Base-by-base conservation (phyloP, 1,140 invertebrate genomes). In the Scaptomyza pallida region DNA sequence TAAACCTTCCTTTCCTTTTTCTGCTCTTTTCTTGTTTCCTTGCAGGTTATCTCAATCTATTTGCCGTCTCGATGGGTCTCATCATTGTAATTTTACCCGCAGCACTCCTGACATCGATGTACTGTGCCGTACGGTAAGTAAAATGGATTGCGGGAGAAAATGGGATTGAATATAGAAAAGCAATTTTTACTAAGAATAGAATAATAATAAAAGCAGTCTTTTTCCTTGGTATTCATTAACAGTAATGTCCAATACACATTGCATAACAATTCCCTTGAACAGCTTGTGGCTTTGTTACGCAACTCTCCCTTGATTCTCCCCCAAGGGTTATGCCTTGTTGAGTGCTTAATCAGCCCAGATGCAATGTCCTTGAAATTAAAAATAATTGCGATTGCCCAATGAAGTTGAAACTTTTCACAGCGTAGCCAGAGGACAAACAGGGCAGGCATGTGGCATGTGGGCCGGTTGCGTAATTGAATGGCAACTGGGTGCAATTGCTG, bases 101-200 rank as follows among this genome's bases (percentile, higher is more conserved):
- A 10, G 79, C 75, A 1, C 52, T 90, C 3, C 45, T 90, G 23
- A 61, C 79, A 5, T 78, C 79, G 19, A 78, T 90, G 82, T 82
- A 79, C 56, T 88, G 86, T n/a, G 81, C 78, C 23, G 56, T 90
- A 9, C 75, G 83, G 89, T 90, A 69, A 81, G 80, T 72, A n/a
- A 16, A n/a, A 5, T 10, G 8, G 12, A 12, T 37, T 37, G 12
- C 23, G 3, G 5, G 10, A 12, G 12, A 37, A 3, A 37, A 3
- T 6, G 8, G 26, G 1, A 2, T 9, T 30, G 26, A 30, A 30
- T 30, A 2, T 30, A 30, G 8, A 9, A 9, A 26, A 26, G 23
- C 5, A 26, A 26, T 26, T 26, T 26, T 26, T 5, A 26, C 23
- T 26, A 6, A 26, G 5, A 26, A 4, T 4, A 4, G 23, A 26